Base-by-base conservation (phyloP, 2,888 invertebrate genomes). In the Philhelius pedissequus region DNA sequence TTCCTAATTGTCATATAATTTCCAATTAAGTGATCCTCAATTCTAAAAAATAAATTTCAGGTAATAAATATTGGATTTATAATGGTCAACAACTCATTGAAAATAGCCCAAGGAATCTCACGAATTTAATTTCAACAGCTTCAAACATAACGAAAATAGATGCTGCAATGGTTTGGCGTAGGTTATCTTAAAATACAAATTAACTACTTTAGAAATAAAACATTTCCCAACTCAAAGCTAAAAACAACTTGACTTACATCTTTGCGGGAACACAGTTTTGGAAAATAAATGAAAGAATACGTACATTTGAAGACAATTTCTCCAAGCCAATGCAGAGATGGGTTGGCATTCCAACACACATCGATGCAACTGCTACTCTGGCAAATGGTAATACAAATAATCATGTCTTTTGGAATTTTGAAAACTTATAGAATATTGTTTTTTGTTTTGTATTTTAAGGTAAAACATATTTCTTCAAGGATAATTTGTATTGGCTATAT, bases 401-500 rank as follows among this genome's bases (percentile, higher is more conserved):
- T 13, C 13, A 35, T 9, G 0, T 22, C 4, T 22, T 8, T 9
- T 11, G 38, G n/a, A 15, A 2, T 20, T 4, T 22, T 1, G 5
- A 45, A 22, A 13, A n/a, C 2, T 20, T 13, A 20, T 15, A n/a
- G 3, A 40, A 27, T 18, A 6, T 27, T 5, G 1, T 1, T 35
- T 66, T 20, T 50, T 32, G 58, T n/a, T 38, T 2, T 40, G 0
- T 13, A 32, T 35, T 58, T 52, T 5, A 2, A 96, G 96, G 93
- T 11, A 91, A 93, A 87, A 96, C 96, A 0, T 96, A 94, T 89
- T 96, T 96, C 92, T 96, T 96, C 92, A 95, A 95, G 91, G 94
- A 93, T 2, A 94, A 94, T 6, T 92, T 94, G 1, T 96, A 94
- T 90, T 96, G 96, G 95, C 93, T 94, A 82, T 96, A 96, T 90